Evolutionary conservation across 2,797 vertebrate species (phyloP), one percentile per base, ranked within the genome.

Genomic region (Sebastes oblongus): DNA sequence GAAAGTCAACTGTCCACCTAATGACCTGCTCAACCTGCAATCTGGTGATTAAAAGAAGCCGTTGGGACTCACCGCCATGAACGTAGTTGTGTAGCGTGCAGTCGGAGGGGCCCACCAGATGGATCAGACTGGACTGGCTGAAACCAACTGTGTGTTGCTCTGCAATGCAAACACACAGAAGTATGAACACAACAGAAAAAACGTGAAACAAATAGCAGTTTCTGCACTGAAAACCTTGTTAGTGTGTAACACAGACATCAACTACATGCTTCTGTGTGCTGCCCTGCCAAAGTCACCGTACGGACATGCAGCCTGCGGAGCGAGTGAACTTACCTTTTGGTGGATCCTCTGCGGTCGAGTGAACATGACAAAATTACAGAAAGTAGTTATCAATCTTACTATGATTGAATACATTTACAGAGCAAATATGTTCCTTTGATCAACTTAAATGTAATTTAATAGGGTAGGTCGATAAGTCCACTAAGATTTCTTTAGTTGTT

Each of bases 101-200:
- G 93, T 99, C 98, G 0, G 97, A 98, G 0, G 97, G 98, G 6
- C 98, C 97, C 92, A 99, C 95, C 91, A 99, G 91, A 85, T 99
- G 97, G 92, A 99, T 99, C 94, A 99, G 91, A 91, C 95, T 99
- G 81, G 97, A 99, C 92, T 98, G 98, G 94, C 98, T 99, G 90
- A 96, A 98, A 85, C 96, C 96, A 16, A 99, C 96, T 0, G 97
- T 97, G 92, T 96, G 95, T 0, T 91, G 95, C 72, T 98, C 98
- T 99, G 91, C 6, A 87, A 78, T 24, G 24, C 29, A 87, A 82
- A 77, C 25, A 72, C 24, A 88, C 58, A 82, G 36, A 39, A 39
- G 36, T 39, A 39, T 39, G 36, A 12, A 34, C 46, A 75, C 34
- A 56, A 73, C 30, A 72, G 30, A 52, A 20, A 6, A 58, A 72